Evolutionary conservation across 2,888 invertebrate species (phyloP).

Genomic region (Pristionchus fissidentatus): DNA sequence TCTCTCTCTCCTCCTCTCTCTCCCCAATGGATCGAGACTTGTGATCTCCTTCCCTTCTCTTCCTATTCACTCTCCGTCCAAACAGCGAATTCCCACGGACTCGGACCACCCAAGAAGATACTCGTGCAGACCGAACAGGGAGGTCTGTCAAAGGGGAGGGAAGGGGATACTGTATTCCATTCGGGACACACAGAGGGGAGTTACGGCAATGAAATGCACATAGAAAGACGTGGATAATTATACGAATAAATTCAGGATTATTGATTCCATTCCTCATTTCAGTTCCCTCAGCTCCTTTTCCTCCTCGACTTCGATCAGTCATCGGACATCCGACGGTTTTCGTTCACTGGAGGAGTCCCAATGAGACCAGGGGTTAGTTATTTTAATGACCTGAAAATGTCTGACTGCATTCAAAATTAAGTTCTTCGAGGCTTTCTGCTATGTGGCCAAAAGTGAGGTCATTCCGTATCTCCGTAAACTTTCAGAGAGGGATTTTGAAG

Average conservation of each 20-base stretch:
- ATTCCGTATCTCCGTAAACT: too few relatives aligned
- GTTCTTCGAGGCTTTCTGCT: too few relatives aligned
- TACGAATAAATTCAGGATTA: not conserved
- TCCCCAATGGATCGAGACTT: slow-evolving; percentile 52
- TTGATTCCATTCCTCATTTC: not conserved
- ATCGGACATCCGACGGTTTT: not conserved
- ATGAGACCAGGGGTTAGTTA: slow-evolving; percentile 5
- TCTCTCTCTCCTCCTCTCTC: not conserved
- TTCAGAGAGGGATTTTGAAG: too few relatives aligned
- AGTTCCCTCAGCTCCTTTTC: slow-evolving; percentile 25
- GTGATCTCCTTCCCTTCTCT: slow-evolving; percentile 62
- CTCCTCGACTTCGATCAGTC: not conserved
- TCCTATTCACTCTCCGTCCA: slow-evolving; percentile 65
- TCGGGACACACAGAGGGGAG: too few relatives aligned
- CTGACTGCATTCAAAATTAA: not conserved
- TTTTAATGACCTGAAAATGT: not conserved
- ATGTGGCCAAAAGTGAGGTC: too few relatives aligned
- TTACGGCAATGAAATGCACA: too few relatives aligned
- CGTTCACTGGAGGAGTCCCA: slow-evolving; percentile 29
- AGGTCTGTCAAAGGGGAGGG: too few relatives aligned
- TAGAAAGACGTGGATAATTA: too few relatives aligned
- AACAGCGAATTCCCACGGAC: slow-evolving; percentile 70
- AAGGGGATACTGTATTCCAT: too few relatives aligned
- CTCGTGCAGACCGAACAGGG: slow-evolving; percentile 66
- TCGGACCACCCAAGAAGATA: slow-evolving; percentile 62